Conservation (phyloP, 2,113 vertebrate genomes). For the Cololabis saira region DNA sequence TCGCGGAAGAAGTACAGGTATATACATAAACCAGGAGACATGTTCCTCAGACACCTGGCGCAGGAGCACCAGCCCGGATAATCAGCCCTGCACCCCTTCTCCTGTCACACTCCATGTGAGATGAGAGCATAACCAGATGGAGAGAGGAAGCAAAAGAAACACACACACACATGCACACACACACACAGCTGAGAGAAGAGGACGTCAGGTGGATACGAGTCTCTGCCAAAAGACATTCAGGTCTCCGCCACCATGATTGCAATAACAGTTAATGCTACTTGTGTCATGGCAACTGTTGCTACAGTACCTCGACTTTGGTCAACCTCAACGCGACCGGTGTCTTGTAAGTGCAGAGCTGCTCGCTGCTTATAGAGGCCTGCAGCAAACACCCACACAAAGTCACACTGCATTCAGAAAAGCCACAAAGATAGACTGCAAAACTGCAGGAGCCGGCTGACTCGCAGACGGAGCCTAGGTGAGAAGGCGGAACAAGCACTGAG, state of each 20-base stretch:
- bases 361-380: too few relatives aligned
- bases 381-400: constrained; percentile 33
- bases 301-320: background rate
- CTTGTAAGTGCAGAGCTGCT: constrained; percentile 6
- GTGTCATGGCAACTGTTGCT: constrained; percentile 43
- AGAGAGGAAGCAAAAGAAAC: constrained; percentile 47
- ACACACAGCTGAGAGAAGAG: constrained; percentile 35
- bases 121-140: constrained; percentile 72
- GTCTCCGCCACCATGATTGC: constrained; percentile 10
- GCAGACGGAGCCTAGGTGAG: constrained; percentile 21
- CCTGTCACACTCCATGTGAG: constrained; percentile 30
- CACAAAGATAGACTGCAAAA: background rate
- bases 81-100: constrained; percentile 13
- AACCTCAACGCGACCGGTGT: background rate
- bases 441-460: constrained; percentile 23
- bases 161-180: constrained; percentile 12
- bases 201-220: constrained; percentile 46
- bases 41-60: constrained; percentile 46
- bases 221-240: constrained; percentile 41
- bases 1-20: background rate
- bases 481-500: constrained; percentile 37
- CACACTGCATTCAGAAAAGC: constrained; percentile 44
- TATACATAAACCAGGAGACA: constrained; percentile 14
- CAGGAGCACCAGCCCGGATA: constrained; percentile 42
- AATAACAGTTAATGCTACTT: constrained; percentile 47